These are phyloP conservation scores for Melopsittacus undulatus DNA, from an alignment of 2,797 vertebrate species.

Conservation along the genomic window DNA sequence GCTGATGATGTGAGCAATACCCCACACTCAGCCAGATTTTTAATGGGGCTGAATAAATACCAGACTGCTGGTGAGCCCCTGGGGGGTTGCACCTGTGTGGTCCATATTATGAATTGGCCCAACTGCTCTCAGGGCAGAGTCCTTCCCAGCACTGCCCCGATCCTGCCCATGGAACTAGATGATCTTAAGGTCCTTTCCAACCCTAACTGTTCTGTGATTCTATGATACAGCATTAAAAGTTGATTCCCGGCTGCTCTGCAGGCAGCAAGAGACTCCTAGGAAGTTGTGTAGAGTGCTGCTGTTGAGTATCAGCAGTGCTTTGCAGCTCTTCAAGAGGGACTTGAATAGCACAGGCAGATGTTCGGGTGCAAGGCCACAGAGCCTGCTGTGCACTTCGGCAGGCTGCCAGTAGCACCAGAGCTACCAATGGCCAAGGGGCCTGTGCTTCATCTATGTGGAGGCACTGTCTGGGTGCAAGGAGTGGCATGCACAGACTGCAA, in stretches of 20 bases:
- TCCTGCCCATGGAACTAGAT: too few relatives aligned
- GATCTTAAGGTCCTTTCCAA: too few relatives aligned
- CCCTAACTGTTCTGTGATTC: too few relatives aligned
- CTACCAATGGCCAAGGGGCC: rapidly evolving
- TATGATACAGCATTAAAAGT: not conserved
- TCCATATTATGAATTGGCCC: not conserved
- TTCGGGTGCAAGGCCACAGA: not conserved
- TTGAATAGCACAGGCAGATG: rapidly evolving
- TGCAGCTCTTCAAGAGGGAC: not conserved
- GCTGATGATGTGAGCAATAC: not conserved
- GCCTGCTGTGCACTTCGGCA: not conserved
- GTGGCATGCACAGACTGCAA: not conserved
- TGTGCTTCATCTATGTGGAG: not conserved
- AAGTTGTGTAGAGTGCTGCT: not conserved
- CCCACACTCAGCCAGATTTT: not conserved
- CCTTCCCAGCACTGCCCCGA: not conserved
- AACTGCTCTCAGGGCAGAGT: not conserved
- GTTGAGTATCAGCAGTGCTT: not conserved
- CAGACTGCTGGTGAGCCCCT: not conserved
- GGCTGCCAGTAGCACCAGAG: rapidly evolving
- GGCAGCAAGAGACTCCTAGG: not conserved
- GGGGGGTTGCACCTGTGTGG: not conserved
- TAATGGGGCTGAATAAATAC: not conserved
- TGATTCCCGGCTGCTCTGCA: not conserved
- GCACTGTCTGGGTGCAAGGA: not conserved